Evolutionary conservation across 2,797 vertebrate genomes (phyloP).

Genomic region (Carduelis carduelis): DNA sequence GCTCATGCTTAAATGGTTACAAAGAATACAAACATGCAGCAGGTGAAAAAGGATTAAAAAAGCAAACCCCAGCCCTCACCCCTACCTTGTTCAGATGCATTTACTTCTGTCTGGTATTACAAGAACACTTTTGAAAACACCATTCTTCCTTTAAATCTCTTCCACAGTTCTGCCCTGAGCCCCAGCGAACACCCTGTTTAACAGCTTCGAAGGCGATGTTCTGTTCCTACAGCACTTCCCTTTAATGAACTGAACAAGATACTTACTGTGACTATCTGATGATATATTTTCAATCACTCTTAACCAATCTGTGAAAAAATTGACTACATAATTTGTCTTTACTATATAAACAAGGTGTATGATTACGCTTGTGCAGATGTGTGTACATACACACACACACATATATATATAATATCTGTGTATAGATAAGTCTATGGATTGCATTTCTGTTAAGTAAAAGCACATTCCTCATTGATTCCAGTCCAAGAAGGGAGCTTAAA

Average conservation of each 20-base stretch:
- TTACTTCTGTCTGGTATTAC: slow-evolving; percentile 38
- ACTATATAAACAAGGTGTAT: not conserved
- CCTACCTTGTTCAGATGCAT: not conserved
- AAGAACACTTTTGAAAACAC: slow-evolving; percentile 12
- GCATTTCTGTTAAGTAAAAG: slow-evolving; percentile 16
- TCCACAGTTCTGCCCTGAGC: slow-evolving; percentile 48
- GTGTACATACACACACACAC: slow-evolving; percentile 18
- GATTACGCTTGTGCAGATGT: slow-evolving; percentile 4
- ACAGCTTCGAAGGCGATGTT: slow-evolving; percentile 54
- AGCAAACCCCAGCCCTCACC: not conserved
- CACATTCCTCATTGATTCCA: slow-evolving; percentile 8
- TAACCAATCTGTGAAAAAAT: slow-evolving; percentile 47
- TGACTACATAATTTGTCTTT: slow-evolving; percentile 25
- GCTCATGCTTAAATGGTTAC: not conserved
- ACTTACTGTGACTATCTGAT: slow-evolving; percentile 20
- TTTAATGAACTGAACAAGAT: slow-evolving; percentile 47
- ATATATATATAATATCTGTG: slow-evolving; percentile 25
- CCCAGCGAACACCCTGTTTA: slow-evolving; percentile 54
- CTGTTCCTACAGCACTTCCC: slow-evolving; percentile 48
- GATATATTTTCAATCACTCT: slow-evolving; percentile 6
- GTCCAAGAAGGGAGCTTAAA: not conserved
- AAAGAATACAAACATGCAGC: not conserved
- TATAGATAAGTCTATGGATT: slow-evolving; percentile 43
- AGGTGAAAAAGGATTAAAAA: not conserved
- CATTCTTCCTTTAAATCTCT: slow-evolving; percentile 63